A percentile compares a stretch with the other conserved stretches of the same genome.
Evolutionary conservation across 2,888 invertebrate genomes (phyloP).

Genomic region (Deilephila porcellus): DNA sequence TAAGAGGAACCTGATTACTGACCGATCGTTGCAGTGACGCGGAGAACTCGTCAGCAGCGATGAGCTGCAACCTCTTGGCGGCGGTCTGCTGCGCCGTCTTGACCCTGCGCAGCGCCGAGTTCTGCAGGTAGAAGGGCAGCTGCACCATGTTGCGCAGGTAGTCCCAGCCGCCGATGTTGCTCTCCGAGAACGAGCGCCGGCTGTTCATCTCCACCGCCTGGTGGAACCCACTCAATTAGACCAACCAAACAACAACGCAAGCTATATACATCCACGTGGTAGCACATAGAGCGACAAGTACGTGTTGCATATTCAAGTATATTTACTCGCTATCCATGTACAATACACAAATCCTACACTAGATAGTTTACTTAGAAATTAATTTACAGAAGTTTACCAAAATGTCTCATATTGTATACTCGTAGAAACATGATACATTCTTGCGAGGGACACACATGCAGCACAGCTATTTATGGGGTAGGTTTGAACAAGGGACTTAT

Average conservation of each 20-base stretch:
- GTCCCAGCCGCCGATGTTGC: constrained; percentile 97
- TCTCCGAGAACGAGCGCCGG: constrained; percentile 93
- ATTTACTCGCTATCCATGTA: not conserved
- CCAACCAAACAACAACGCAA: not conserved
- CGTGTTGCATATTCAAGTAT: not conserved
- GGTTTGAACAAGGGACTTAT: no score
- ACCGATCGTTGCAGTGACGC: constrained; percentile 80
- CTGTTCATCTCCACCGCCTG: constrained; percentile 96
- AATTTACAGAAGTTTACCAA: not conserved
- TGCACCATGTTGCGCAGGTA: constrained; percentile 98
- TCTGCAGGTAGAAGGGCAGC: constrained; percentile 98
- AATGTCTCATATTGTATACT: not conserved
- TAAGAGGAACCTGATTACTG: constrained; percentile 43
- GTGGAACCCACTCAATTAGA: not conserved
- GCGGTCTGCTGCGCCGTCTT: constrained; percentile 94
- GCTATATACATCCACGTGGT: constrained; percentile 13
- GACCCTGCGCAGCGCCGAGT: constrained; percentile 95
- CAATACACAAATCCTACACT: constrained; percentile 14
- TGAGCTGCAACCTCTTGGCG: constrained; percentile 72
- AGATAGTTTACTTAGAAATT: not conserved
- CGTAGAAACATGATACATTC: not conserved
- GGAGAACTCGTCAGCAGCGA: constrained; percentile 84
- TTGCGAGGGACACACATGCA: constrained; percentile 42
- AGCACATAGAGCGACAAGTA: not conserved
- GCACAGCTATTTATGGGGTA: constrained; percentile 25